phyloP scores from a whole-genome alignment of 2,888 invertebrate genomes.

The Panopea generosa region DNA sequence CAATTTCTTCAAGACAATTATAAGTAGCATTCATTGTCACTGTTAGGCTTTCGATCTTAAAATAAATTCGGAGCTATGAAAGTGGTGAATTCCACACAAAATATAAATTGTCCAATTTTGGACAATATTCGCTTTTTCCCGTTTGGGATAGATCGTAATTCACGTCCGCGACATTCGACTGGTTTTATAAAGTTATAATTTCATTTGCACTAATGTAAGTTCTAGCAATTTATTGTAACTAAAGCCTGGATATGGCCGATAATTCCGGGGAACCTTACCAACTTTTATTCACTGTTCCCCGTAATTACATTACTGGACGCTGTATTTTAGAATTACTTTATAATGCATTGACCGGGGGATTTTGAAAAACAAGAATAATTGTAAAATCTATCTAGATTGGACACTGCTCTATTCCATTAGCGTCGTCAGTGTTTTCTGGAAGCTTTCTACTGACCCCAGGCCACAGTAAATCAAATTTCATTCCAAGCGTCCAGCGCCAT shows the following conservation, averaged over 20 bases:
- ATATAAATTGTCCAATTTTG: too few species aligned
- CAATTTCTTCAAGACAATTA: too few species aligned
- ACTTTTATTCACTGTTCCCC: constrained; percentile 34
- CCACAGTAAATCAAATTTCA: constrained; percentile 65
- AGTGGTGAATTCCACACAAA: too few species aligned
- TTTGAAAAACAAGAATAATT: constrained; percentile 67
- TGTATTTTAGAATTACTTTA: constrained; percentile 63
- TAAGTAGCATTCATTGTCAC: too few species aligned
- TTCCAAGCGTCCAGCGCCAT: constrained; percentile 40
- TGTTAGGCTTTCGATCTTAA: too few species aligned
- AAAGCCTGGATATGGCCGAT: constrained; percentile 45
- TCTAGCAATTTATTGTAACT: constrained; percentile 60
- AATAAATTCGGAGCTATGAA: too few species aligned
- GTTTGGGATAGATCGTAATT: background rate
- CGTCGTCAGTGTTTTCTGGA: constrained; percentile 32
- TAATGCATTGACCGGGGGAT: constrained; percentile 56
- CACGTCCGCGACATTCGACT: constrained; percentile 8
- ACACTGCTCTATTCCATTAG: constrained; percentile 56
- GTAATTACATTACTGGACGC: constrained; percentile 57
- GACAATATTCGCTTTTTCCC: too few species aligned
- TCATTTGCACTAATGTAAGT: constrained; percentile 59
- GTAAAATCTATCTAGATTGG: constrained; percentile 59
- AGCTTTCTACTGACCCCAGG: constrained; percentile 44
- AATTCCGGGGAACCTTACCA: constrained; percentile 32
- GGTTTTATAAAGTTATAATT: constrained; percentile 64